These are phyloP conservation scores for Syngnathus typhle DNA, from an alignment of 2,113 vertebrate species.

Conservation along the genomic window DNA sequence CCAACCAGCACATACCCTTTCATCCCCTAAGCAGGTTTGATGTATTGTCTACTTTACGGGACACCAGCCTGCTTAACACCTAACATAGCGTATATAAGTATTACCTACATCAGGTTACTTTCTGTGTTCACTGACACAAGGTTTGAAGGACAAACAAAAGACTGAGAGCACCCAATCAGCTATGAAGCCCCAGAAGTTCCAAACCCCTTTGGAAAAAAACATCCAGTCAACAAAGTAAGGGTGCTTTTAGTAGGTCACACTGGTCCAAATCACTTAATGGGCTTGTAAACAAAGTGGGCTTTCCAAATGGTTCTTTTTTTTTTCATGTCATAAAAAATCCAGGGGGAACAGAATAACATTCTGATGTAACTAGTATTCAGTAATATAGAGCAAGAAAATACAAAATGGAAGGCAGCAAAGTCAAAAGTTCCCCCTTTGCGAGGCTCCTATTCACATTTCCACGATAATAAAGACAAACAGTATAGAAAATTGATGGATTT, in stretches of 20 bases:
- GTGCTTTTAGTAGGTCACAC: not conserved
- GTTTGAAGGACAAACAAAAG: not conserved
- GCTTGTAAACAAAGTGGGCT: not conserved
- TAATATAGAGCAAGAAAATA: too few relatives aligned
- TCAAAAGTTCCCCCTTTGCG: too few relatives aligned
- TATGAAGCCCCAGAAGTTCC: not conserved
- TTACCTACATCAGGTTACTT: constrained; percentile 20
- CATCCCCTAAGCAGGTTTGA: constrained; percentile 26
- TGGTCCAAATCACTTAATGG: not conserved
- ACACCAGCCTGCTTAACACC: constrained; percentile 38
- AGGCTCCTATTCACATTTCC: too few relatives aligned
- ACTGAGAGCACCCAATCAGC: not conserved
- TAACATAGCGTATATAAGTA: constrained; percentile 41
- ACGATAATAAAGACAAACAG: too few relatives aligned
- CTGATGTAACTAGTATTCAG: too few relatives aligned
- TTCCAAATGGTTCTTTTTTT: not conserved
- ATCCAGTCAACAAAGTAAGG: not conserved
- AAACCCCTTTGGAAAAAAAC: not conserved
- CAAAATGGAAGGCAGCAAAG: too few relatives aligned
- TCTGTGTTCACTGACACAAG: constrained; percentile 15
- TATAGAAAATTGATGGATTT: too few relatives aligned
- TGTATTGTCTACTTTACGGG: constrained; percentile 44
- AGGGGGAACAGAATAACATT: not conserved
- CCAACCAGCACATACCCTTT: constrained; percentile 35
- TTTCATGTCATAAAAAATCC: not conserved